Evolutionary conservation across 1,140 invertebrate species (phyloP), one percentile per base, ranked within the genome.

Genomic region (Brachionus paranguensis): DNA sequence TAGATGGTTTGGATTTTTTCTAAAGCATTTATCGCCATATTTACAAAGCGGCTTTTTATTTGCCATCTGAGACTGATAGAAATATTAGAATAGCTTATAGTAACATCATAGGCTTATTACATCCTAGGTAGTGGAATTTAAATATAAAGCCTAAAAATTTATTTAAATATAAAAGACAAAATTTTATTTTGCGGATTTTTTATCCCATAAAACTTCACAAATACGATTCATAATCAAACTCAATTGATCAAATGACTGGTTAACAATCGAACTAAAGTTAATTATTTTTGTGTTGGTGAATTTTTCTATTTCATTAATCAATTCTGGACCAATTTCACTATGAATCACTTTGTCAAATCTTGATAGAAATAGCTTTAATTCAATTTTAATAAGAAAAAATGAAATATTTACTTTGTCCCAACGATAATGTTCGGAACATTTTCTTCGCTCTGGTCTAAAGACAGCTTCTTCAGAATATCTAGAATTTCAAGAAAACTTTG

Each of bases 1-100:
- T 55, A 92, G 90, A 91, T 96, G 95, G 0, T 90, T 89, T 11
- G 92, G 89, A 91, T 95, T 95, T 88, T 93, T 94, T 87, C 95
- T 93, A 89, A 95, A 95, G 89, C 94, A 96, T 86, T 93, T 92
- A 27, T 86, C 88, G 47, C 93, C 93, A 88, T 94, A 95, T 90
- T 93, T 93, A 89, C 95, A 95, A 4, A 89, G 85, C 14, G 88
- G 89, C 45, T 78, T 60, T 64, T 79, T 79, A 41, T 50, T 33
- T 76, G 37, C 27, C 65, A 68, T 68, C 65, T 68, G 17, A 37
- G 14, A 68, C 20, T 24, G 12, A 68, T 2, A 33, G 3, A 37
- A 41, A 29, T 14, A 33, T 33, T 33, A 68, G 12, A 33, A n/a
- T 0, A n/a, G 8, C n/a, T 7, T 6, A 33, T 41, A 41, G 8